Evolutionary conservation across 2,888 invertebrate genomes (phyloP).

Genomic region (Mellilla xanthometata): DNA sequence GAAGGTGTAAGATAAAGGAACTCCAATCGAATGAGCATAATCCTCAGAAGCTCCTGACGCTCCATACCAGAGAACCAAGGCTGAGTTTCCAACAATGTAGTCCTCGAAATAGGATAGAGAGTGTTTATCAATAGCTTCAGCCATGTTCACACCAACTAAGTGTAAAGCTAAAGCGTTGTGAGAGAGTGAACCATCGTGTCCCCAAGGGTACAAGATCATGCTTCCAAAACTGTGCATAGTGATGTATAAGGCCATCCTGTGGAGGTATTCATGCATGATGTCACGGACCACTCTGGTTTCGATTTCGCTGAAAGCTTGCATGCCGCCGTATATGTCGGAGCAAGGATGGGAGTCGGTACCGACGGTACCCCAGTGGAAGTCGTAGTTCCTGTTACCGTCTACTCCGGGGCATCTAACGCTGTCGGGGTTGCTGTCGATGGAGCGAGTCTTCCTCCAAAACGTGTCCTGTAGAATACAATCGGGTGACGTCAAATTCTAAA

Average conservation of each 20-base stretch:
- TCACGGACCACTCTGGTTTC: conserved; percentile 84
- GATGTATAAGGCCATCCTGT: conserved; percentile 84
- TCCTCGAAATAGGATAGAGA: conserved; percentile 55
- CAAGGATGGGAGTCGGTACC: conserved; percentile 83
- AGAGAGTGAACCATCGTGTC: conserved; percentile 79
- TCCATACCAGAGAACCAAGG: conserved; percentile 74
- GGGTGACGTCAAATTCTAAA: too few species aligned
- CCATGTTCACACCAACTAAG: conserved; percentile 61
- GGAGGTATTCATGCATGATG: conserved; percentile 73
- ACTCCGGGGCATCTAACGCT: conserved; percentile 83
- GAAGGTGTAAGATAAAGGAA: conserved; percentile 83
- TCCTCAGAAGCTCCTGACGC: conserved; percentile 86
- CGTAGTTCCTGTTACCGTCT: conserved; percentile 90
- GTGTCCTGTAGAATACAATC: conserved; percentile 61
- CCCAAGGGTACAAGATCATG: conserved; percentile 87
- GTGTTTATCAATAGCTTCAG: conserved; percentile 55
- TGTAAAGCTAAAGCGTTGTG: conserved; percentile 70
- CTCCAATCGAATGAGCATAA: conserved; percentile 81
- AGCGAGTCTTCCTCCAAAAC: conserved; percentile 88
- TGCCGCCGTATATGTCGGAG: conserved; percentile 83
- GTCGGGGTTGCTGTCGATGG: conserved; percentile 53
- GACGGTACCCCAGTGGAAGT: conserved; percentile 85
- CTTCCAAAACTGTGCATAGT: conserved; percentile 90
- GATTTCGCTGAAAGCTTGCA: conserved; percentile 84
- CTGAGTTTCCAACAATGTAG: conserved; percentile 80